phyloP scores from a whole-genome alignment of 2,797 vertebrate species.

The Zalophus californianus region DNA sequence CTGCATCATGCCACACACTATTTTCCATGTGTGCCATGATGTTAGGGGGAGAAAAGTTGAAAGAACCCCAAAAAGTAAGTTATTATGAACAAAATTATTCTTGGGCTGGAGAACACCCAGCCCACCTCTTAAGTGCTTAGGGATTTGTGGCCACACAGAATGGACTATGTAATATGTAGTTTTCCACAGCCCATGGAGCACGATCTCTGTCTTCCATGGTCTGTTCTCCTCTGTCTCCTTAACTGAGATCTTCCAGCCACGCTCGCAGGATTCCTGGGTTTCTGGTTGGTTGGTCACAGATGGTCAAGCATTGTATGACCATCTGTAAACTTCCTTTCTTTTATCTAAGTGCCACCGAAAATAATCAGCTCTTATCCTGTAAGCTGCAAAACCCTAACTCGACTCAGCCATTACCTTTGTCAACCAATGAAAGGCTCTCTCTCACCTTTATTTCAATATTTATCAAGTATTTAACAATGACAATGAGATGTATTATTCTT shows the following conservation, averaged over 20 bases:
- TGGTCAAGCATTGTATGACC: not conserved
- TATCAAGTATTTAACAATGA: conserved; percentile 43
- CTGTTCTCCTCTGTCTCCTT: not conserved
- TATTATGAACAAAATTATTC: not conserved
- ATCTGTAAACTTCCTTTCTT: not conserved
- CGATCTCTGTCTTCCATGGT: not conserved
- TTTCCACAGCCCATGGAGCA: not conserved
- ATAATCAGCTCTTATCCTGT: not conserved
- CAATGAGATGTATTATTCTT: not conserved
- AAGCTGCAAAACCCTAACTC: not conserved
- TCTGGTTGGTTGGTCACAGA: not conserved
- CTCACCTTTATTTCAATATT: not conserved
- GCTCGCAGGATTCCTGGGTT: not conserved
- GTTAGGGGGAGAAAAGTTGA: rapidly evolving
- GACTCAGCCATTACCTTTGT: not conserved
- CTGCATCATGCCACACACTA: not conserved
- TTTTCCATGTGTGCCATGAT: not conserved
- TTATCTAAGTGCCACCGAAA: not conserved
- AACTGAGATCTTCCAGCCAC: not conserved
- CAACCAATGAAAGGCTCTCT: not conserved
- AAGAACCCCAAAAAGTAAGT: not conserved
- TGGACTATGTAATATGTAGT: not conserved
- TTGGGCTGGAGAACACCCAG: not conserved
- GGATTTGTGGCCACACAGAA: not conserved
- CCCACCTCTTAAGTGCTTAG: not conserved